Base-by-base conservation (phyloP, 2,113 vertebrate species). In the Cichladusa arquata region DNA sequence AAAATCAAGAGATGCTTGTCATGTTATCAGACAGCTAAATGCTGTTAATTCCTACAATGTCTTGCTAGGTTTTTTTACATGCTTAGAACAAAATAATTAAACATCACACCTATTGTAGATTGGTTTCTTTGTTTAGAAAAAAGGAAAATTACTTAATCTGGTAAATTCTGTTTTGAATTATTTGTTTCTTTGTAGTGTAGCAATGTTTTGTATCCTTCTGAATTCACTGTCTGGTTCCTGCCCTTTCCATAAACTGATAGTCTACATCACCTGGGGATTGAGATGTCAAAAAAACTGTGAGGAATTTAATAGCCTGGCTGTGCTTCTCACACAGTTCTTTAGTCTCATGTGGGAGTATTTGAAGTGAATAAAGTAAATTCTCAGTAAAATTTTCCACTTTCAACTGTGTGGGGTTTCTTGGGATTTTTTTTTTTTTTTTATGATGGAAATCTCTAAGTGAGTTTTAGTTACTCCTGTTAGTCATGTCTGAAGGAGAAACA, bases 1-100 rank as follows among this genome's bases (percentile, higher is more conserved):
- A 77, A 91, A 96, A 92, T 93, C 74, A 80, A 80, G 90, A 94
- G 83, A 81, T 81, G 40, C 79, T 92, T 88, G 76, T 94, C 79
- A 48, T 87, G 72, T 67, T 94, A 54, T 53, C 2, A 29, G 89
- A 60, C 81, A 91, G 61, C 65, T 38, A 54, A 88, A 47, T 79
- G 85, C 76, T 91, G 47, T 48, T 92, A 95, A 94, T 95, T 71
- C 54, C 66, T 88, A 6, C 8, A 28, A 22, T 40, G 48, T 88
- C 89, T 45, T 90, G 19, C 47, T 76, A 50, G 10, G 45, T 23
- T 67, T 51, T 65, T 50, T 67, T 26, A 14, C 18, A 22, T 71
- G 10, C 69, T 73, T 76, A 50, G 26, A 42, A 19, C 5, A 14
- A 44, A 64, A 40, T 19, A 48, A 28, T 26, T 11, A 34, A 61